phyloP scores from a whole-genome alignment of 2,113 vertebrate species.

The Psittacara wagleri region DNA sequence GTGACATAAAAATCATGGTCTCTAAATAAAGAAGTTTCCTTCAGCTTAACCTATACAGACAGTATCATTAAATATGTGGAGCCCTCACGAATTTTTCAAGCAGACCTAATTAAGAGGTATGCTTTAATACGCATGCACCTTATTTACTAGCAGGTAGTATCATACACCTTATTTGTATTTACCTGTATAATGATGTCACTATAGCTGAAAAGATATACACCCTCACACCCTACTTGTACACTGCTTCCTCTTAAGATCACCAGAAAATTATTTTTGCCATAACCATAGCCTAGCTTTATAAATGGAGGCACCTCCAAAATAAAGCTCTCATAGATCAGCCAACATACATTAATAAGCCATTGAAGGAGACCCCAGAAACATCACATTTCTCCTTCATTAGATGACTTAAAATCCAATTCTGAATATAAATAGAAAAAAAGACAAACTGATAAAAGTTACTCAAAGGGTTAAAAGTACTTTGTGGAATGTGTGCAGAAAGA shows the following conservation, averaged over 20 bases:
- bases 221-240: neutral
- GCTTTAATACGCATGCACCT: neutral
- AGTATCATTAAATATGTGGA: neutral
- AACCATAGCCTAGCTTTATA: neutral
- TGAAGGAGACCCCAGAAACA: neutral
- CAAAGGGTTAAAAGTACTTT: slow-evolving; percentile 14
- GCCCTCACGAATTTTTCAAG: neutral
- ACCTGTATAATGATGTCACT: neutral
- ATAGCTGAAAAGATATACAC: neutral
- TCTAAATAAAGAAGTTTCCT: neutral
- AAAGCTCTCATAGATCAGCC: neutral
- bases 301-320: neutral
- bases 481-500: neutral
- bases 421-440: neutral
- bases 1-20: neutral
- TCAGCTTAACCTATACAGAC: neutral
- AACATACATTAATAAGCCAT: neutral
- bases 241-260: neutral
- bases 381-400: neutral
- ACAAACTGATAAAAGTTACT: neutral
- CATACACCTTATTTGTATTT: neutral
- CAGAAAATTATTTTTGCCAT: neutral
- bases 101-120: neutral
- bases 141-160: neutral
- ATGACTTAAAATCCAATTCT: neutral